A percentile compares a stretch with the other conserved stretches of the same genome.
Evolutionary conservation across 1,140 invertebrate genomes (phyloP).

Genomic region (Drosophila leontia): DNA sequence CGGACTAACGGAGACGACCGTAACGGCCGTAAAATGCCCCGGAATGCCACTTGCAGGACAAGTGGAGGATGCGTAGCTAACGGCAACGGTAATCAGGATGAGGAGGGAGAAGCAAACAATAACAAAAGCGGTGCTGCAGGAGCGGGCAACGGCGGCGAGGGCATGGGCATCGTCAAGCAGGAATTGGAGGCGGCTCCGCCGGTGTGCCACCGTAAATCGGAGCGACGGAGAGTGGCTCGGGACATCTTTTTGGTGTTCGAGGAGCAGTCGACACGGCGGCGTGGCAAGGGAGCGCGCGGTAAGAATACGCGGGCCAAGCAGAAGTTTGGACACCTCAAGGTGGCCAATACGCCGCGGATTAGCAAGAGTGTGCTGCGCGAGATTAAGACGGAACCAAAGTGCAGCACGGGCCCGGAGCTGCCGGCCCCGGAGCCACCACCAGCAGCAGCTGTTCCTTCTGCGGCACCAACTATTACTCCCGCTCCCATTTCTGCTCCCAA

Average conservation of each 20-base stretch:
- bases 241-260: constrained; percentile 83
- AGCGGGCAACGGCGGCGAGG: not conserved
- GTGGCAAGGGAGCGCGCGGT: constrained; percentile 60
- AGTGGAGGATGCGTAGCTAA: constrained; percentile 71
- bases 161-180: constrained; percentile 55
- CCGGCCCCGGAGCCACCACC: not conserved
- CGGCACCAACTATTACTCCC: not conserved
- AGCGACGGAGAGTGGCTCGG: constrained; percentile 80
- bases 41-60: constrained; percentile 77
- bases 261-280: constrained; percentile 68
- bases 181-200: constrained; percentile 67
- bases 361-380: constrained; percentile 72
- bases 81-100: constrained; percentile 38
- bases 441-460: not conserved
- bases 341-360: constrained; percentile 70
- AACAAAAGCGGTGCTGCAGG: constrained; percentile 19
- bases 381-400: constrained; percentile 84
- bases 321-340: constrained; percentile 79
- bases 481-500: not conserved
- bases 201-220: constrained; percentile 79
- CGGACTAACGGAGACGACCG: constrained; percentile 57
- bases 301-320: constrained; percentile 66
- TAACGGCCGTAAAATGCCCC: constrained; percentile 77
- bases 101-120: constrained; percentile 34
- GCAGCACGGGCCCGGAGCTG: constrained; percentile 35